Base-by-base conservation (phyloP, 2,888 invertebrate genomes). In the Thyatira batis region DNA sequence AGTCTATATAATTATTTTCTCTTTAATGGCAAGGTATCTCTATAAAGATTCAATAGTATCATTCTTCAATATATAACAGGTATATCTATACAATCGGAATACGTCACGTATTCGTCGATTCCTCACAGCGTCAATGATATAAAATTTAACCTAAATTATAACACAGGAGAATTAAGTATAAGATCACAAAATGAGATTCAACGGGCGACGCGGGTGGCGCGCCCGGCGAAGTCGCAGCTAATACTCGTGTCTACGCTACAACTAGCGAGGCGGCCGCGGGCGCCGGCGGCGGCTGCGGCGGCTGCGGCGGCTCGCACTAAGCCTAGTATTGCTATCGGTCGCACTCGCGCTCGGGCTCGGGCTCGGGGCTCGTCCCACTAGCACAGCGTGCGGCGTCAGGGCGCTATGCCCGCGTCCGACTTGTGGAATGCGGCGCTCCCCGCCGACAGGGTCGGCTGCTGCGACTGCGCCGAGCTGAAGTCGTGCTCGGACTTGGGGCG, bases 401-500 rank as follows among this genome's bases (percentile, higher is more conserved):
- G 95, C 91, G 95, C 95, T 89, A 95, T 94, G 90, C 95, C 95
- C 75, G 95, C 95, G 90, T 96, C 95, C 81, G 95, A 95, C 92
- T 95, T 95, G 93, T 95, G 95, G 92, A 95, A 95, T 79, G 94
- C 90, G 76, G 93, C 91, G 71, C 92, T 84, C 61, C 92, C 90
- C 67, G 92, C 78, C 57, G 92, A 83, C 58, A 85, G 82, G 77
- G 89, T 86, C 73, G 93, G 91, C 73, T 93, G 87, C 73, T 93
- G 93, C 73, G 93, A 86, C 68, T 94, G 93, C 77, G 90, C 92
- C 44, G 95, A 93, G 88, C 95, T 94, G 88, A 96, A 96, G 89
- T 96, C 96, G 92, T 95, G 96, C 85, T 97, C 96, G 60, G 96
- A 96, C 88, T 96, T 96, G 74, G 97, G 96, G 71, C 96, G 93